These are phyloP conservation scores for Antennarius maculatus DNA, from an alignment of 2,797 vertebrate species.

Conservation along the genomic window DNA sequence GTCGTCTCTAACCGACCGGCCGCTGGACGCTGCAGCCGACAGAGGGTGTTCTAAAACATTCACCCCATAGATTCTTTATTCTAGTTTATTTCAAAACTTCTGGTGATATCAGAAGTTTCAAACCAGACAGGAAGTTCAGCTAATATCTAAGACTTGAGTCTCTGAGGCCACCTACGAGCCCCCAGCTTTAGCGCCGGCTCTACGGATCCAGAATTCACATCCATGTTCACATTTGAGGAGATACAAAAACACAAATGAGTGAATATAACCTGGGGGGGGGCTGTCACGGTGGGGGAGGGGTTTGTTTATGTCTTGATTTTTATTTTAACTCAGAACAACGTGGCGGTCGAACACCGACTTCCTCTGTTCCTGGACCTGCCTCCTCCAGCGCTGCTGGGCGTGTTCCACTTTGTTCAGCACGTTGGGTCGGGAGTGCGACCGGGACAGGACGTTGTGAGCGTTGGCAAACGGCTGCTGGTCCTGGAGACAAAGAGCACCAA, in stretches of 20 bases:
- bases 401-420: slow-evolving; percentile 98
- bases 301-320: slow-evolving; percentile 5
- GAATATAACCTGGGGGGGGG: slow-evolving; percentile 40
- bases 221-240: slow-evolving; percentile 23
- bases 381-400: slow-evolving; percentile 97
- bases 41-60: slow-evolving; percentile 20
- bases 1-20: slow-evolving; percentile 8
- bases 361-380: slow-evolving; percentile 97
- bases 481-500: slow-evolving; percentile 72
- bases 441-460: slow-evolving; percentile 94
- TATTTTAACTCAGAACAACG: slow-evolving; percentile 94
- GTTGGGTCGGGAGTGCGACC: slow-evolving; percentile 91
- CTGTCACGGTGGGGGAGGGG: slow-evolving; percentile 66
- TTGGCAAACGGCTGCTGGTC: slow-evolving; percentile 98
- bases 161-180: slow-evolving; percentile 44
- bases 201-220: slow-evolving; percentile 25
- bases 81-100: slow-evolving; percentile 18
- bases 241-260: slow-evolving; percentile 55
- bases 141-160: slow-evolving; percentile 28
- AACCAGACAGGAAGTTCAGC: slow-evolving; percentile 17
- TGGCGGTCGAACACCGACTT: slow-evolving; percentile 98
- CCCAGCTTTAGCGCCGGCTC: slow-evolving; percentile 23
- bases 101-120: slow-evolving; percentile 54
- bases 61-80: slow-evolving; percentile 3
- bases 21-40: not conserved